A percentile compares a stretch with the other conserved stretches of the same genome.
Evolutionary conservation across 2,888 invertebrate genomes (phyloP).

Genomic region (Biston stratarius): DNA sequence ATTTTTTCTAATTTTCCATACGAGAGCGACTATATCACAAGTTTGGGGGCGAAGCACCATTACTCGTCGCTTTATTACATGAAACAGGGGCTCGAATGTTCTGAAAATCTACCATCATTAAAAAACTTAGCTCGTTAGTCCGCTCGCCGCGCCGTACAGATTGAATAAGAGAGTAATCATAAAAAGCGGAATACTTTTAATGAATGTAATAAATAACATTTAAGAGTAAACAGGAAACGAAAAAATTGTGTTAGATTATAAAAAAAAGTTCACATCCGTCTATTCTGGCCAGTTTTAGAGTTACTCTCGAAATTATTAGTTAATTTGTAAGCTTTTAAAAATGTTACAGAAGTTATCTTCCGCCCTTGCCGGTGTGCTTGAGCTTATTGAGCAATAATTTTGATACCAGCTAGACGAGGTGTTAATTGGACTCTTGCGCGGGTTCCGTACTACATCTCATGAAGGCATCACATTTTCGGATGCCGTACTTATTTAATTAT

Average conservation of each 20-base stretch:
- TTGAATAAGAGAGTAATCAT: conserved; percentile 37
- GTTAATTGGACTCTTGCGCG: too few relatives aligned
- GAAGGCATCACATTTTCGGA: too few relatives aligned
- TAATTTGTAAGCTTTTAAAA: conserved; percentile 10
- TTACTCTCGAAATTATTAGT: conserved; percentile 18
- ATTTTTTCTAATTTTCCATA: too few relatives aligned
- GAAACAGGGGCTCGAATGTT: conserved; percentile 21
- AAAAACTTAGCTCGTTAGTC: conserved; percentile 38
- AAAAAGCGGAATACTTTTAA: conserved; percentile 41
- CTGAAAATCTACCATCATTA: conserved; percentile 16
- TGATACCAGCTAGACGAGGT: too few relatives aligned
- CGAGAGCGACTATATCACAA: too few relatives aligned
- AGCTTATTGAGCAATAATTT: too few relatives aligned
- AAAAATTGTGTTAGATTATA: conserved; percentile 38
- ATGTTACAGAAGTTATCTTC: neutral
- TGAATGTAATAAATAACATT: conserved; percentile 47
- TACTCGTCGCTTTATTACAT: conserved; percentile 2
- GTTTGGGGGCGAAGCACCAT: neutral
- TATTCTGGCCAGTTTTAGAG: conserved; percentile 6
- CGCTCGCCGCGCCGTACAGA: conserved; percentile 36
- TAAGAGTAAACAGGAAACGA: conserved; percentile 48
- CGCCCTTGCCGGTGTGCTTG: neutral
- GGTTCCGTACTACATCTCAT: too few relatives aligned
- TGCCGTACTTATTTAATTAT: too few relatives aligned
- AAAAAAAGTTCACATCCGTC: conserved; percentile 39